phyloP scores from a whole-genome alignment of 1,140 invertebrate genomes.

The Zaprionus lachaisei region DNA sequence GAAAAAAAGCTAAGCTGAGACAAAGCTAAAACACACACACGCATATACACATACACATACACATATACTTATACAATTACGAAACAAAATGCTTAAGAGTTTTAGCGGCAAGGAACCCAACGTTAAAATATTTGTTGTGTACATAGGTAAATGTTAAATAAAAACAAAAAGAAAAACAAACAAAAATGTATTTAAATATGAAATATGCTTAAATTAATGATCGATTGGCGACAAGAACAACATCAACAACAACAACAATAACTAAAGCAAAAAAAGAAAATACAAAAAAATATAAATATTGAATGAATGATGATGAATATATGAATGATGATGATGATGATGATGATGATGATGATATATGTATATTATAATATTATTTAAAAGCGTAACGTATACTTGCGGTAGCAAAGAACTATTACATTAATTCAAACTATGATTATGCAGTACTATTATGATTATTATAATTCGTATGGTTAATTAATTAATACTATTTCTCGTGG shows the following conservation, averaged over 20 bases:
- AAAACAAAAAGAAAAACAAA: slow-evolving; percentile 40
- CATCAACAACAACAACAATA: slow-evolving; percentile 50
- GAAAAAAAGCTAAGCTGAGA: slow-evolving; percentile 30
- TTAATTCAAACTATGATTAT: slow-evolving; percentile 80
- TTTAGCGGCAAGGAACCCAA: slow-evolving; percentile 75
- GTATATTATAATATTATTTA: slow-evolving; percentile 67
- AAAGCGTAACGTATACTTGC: slow-evolving; percentile 69
- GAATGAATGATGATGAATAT: slow-evolving; percentile 18
- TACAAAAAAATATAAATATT: slow-evolving; percentile 28
- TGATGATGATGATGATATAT: slow-evolving; percentile 57
- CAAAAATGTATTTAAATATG: slow-evolving; percentile 31
- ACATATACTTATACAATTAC: slow-evolving; percentile 41
- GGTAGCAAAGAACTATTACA: slow-evolving; percentile 82
- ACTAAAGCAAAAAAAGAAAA: slow-evolving; percentile 53
- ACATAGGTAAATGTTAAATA: slow-evolving; percentile 81
- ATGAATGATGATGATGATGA: slow-evolving; percentile 10
- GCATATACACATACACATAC: slow-evolving; percentile 32
- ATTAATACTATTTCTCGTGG: slow-evolving; percentile 72
- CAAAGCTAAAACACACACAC: slow-evolving; percentile 24
- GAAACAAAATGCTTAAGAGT: slow-evolving; percentile 68
- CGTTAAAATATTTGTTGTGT: slow-evolving; percentile 82
- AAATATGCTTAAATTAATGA: slow-evolving; percentile 72
- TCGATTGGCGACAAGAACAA: slow-evolving; percentile 64
- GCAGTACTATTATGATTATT: slow-evolving; percentile 80
- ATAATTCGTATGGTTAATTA: slow-evolving; percentile 70